Conservation (phyloP, 2,888 invertebrate genomes). For the Drymonia ruficornis region DNA sequence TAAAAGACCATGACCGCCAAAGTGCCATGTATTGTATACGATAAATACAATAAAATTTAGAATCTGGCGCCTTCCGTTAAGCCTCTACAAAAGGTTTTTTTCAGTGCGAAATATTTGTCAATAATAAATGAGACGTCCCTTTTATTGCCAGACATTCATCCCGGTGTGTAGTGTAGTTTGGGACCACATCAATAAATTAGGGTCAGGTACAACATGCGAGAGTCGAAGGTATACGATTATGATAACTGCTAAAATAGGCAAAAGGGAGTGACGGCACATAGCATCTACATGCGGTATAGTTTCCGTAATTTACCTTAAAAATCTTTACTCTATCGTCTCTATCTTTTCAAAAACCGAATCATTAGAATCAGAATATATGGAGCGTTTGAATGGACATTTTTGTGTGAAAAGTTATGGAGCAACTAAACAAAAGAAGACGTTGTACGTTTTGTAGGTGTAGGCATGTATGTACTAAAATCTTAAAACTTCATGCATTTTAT, state of each 20-base stretch:
- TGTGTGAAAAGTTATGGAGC: too few species aligned
- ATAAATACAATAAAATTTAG: constrained; percentile 72
- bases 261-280: too few species aligned
- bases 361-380: too few species aligned
- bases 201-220: constrained; percentile 36
- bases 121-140: constrained; percentile 83
- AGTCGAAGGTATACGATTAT: constrained; percentile 11
- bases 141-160: constrained; percentile 75
- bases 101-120: constrained; percentile 82
- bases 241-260: constrained; percentile 24
- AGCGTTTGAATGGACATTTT: too few species aligned
- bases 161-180: constrained; percentile 59
- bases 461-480: too few species aligned
- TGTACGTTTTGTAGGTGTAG: too few species aligned
- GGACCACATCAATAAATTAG: constrained; percentile 65
- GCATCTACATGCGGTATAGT: not conserved
- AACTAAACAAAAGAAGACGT: too few species aligned
- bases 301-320: not conserved
- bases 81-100: constrained; percentile 61
- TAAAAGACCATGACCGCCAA: constrained; percentile 63
- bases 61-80: constrained; percentile 80
- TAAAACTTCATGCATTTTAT: too few species aligned
- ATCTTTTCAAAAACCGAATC: too few species aligned
- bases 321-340: too few species aligned
- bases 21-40: constrained; percentile 56